phyloP scores from a whole-genome alignment of 2,113 vertebrate species.

The Saccopteryx bilineata region DNA sequence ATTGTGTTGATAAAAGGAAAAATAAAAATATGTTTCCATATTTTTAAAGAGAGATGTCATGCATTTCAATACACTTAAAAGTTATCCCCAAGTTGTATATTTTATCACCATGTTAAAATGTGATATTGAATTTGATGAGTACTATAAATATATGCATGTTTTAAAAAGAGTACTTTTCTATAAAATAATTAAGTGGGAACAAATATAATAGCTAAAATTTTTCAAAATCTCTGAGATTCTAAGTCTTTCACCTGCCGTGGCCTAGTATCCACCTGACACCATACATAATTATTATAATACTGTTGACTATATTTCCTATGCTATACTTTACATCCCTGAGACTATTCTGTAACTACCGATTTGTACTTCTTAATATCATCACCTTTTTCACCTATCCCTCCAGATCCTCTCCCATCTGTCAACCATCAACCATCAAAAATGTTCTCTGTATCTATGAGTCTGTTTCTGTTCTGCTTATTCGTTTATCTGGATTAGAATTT shows the following conservation, averaged over 20 bases:
- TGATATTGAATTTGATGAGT: background rate
- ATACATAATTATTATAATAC: no score
- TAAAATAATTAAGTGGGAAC: background rate
- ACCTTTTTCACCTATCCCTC: no score
- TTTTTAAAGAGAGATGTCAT: background rate
- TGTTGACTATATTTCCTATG: no score
- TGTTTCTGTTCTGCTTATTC: no score
- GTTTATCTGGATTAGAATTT: background rate
- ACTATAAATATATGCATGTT: background rate
- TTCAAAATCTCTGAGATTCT: background rate
- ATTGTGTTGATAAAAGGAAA: background rate
- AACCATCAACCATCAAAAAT: no score
- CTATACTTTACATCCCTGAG: no score
- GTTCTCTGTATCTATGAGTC: no score
- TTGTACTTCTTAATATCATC: no score
- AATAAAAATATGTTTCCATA: background rate
- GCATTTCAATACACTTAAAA: background rate
- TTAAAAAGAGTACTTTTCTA: background rate
- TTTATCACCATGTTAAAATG: background rate
- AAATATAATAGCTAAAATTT: background rate
- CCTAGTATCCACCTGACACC: no score
- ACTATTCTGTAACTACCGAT: no score
- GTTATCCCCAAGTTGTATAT: background rate
- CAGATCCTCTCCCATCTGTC: no score
- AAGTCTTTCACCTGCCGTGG: background rate